Conservation (phyloP, 2,888 invertebrate species). For the Mimas tiliae region DNA sequence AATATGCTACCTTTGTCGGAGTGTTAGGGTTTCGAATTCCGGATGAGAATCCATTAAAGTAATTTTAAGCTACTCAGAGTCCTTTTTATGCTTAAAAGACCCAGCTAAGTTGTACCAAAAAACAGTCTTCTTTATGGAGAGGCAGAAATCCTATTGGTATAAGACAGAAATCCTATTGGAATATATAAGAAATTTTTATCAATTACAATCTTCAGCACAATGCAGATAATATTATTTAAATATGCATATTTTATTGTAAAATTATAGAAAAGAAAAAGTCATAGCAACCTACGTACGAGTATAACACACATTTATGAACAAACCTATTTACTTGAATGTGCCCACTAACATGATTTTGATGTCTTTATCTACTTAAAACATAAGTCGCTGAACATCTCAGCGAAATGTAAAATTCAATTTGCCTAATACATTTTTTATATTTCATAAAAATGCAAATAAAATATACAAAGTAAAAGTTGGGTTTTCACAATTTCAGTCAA, state of each 20-base stretch:
- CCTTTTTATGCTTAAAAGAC: neutral
- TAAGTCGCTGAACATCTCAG: conserved; percentile 17
- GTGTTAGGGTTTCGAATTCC: neutral
- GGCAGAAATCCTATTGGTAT: no score
- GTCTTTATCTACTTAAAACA: neutral
- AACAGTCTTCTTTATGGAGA: no score
- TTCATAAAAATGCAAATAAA: conserved; percentile 27
- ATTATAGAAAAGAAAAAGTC: neutral
- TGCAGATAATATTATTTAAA: neutral
- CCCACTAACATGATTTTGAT: neutral
- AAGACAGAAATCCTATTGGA: no score
- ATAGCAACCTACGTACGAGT: neutral
- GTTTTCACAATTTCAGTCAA: conserved; percentile 11
- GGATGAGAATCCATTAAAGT: neutral
- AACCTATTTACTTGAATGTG: neutral
- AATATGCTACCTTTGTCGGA: neutral
- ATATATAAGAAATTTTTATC: no score
- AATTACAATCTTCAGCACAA: neutral
- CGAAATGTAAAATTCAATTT: conserved; percentile 20
- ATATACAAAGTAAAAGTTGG: conserved; percentile 21
- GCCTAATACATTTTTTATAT: conserved; percentile 13
- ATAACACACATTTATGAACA: neutral
- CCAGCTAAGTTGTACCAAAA: no score
- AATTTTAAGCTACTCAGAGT: neutral
- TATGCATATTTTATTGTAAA: neutral